Base-by-base conservation (phyloP, 2,797 vertebrate genomes). In the Kryptolebias ocellatus region DNA sequence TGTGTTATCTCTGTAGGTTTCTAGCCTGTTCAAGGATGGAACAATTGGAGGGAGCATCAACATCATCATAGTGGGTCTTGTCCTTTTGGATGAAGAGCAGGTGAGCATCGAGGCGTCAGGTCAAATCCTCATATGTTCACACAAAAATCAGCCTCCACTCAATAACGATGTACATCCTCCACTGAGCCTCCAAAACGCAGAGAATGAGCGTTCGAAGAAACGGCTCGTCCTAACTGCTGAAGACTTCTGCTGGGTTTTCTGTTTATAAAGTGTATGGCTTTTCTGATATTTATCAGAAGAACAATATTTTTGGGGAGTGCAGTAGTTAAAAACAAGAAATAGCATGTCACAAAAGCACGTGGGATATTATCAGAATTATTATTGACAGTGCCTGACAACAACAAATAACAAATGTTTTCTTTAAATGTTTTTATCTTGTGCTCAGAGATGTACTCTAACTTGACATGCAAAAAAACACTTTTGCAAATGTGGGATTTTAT, bases 11-110 rank as follows among this genome's bases (percentile, higher is more conserved):
- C n/a, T 17, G 60, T 67, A 98, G 96, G 96, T 98, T 47, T 98
- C 96, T 37, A 94, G 94, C 56, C 90, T 98, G 71, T 98, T 96
- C 80, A 96, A 96, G 90, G 96, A 98, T 0, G 95, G 95, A 3
- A 97, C 96, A 0, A 97, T 98, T 58, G 96, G 96, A 44, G 95
- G 95, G 4, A 95, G 96, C 74, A 96, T 98, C 79, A 96, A 97
- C 67, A 95, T 98, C 39, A 95, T 94, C 6, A 93, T 98, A 7
- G 95, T 96, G 14, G 95, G 96, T 11, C 93, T 98, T 3, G 93
- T 98, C 63, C 94, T 98, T 67, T 89, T 98, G 65, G 95, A 96
- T 73, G 95, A 96, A 68, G 95, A 97, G 8, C 96, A 96, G 95
- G 96, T 98, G 90, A 85, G 83, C 27, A 5, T 9, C 17, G 0